Base-by-base conservation (phyloP, 2,113 vertebrate species). In the Cyanocitta stelleri region DNA sequence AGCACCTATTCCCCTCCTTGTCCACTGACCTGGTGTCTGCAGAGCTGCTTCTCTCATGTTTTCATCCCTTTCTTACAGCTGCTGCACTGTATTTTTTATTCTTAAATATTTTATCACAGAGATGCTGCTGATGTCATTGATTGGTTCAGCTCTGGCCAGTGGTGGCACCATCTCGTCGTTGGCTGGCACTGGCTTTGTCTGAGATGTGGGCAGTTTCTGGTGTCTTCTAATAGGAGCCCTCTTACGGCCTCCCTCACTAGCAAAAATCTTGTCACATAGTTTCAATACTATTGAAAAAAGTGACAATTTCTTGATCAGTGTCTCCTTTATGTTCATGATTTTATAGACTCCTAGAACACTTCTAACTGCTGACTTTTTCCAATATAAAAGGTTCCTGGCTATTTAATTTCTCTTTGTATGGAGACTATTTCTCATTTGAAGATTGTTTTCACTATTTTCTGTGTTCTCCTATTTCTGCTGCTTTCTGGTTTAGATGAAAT, bases 151-250 rank as follows among this genome's bases (percentile, higher is more conserved):
- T 61, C 69, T 58, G 23, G 13, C 7, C 15, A 44, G 9, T 1
- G 4, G 9, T 29, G 8, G 2, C 8, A 41, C 14, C 1, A 1
- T 13, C 22, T 15, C 13, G 13, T 11, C 23, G 10, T 5, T 41
- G n/a, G 9, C 68, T 52, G 33, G 55, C 56, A 71, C 12, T 61
- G 41, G 1, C 22, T 51, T 11, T 58, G 11, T 17, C 49, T 6
- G 3, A 48, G 6, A 3, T 71, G 8, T 4, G 7, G 7, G 9
- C 7, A 74, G 17, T 19, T 80, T 29, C 43, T 77, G 23, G 8
- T 9, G 8, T 52, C 10, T 51, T 66, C 33, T 68, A 24, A 48
- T 15, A 63, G 23, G 77, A 81, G 3, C 1, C 7, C 3, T 30
- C 16, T 76, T 62, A 62, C 10, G 48, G 20, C 4, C 15, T n/a